Percentiles rank a stretch among this genome's conserved stretches.
Evolutionary conservation across 1,140 invertebrate genomes (phyloP).

Genomic region (Elymnias hypermnestra): DNA sequence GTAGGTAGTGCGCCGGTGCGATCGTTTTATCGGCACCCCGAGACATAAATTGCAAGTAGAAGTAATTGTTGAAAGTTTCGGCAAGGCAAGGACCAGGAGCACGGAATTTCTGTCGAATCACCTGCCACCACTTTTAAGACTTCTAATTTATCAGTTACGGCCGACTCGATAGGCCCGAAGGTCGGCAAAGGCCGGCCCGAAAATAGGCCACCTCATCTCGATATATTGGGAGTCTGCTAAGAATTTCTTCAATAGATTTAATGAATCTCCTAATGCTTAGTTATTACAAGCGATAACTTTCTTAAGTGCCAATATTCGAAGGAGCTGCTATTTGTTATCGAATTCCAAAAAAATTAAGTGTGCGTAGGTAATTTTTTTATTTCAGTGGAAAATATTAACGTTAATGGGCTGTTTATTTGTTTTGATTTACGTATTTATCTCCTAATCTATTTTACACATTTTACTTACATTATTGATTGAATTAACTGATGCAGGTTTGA

Average conservation of each 20-base stretch:
- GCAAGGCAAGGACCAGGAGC: constrained; percentile 32
- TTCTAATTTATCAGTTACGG: constrained; percentile 62
- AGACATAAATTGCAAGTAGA: constrained; percentile 65
- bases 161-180: constrained; percentile 42
- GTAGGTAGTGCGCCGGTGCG: constrained; percentile 38
- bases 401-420: too few relatives aligned
- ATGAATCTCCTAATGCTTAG: constrained; percentile 20
- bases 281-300: constrained; percentile 24
- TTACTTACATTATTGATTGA: too few relatives aligned
- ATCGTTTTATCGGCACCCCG: constrained; percentile 44
- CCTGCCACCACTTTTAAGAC: constrained; percentile 65
- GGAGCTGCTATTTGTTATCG: constrained; percentile 5
- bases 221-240: constrained; percentile 24
- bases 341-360: not conserved
- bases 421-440: too few relatives aligned
- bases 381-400: too few relatives aligned
- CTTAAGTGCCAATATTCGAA: constrained; percentile 21
- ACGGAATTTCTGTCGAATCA: constrained; percentile 60
- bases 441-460: too few relatives aligned
- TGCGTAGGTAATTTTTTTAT: too few relatives aligned
- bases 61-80: constrained; percentile 68
- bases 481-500: too few relatives aligned
- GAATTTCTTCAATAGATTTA: constrained; percentile 20
- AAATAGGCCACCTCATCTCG: constrained; percentile 46
- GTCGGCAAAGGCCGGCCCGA: constrained; percentile 27